Conservation (phyloP, 2,888 invertebrate genomes). For the Heliconius erato region DNA sequence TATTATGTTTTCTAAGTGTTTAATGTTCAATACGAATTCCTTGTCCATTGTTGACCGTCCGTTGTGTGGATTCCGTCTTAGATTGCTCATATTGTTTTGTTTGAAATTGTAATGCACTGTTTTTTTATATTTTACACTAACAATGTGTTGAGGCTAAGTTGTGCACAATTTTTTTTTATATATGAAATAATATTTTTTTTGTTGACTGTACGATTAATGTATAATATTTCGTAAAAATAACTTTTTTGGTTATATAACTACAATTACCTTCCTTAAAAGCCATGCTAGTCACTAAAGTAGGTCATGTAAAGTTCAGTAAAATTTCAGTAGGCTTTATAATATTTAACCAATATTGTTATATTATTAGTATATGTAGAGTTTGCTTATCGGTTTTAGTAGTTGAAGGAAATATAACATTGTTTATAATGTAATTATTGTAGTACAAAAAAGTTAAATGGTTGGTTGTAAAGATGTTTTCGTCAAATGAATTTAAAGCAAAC, state of each 20-base stretch:
- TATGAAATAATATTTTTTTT: not conserved
- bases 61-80: slow-evolving; percentile 72
- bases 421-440: slow-evolving; percentile 12
- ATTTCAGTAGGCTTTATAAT: not conserved
- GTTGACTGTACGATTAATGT: not conserved
- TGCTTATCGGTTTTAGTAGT: not conserved
- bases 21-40: slow-evolving; percentile 63
- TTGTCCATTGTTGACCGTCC: slow-evolving; percentile 72
- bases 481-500: slow-evolving; percentile 35
- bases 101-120: slow-evolving; percentile 35
- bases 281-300: not conserved
- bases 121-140: slow-evolving; percentile 14
- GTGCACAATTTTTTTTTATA: slow-evolving; percentile 24
- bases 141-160: not conserved
- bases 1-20: slow-evolving; percentile 16
- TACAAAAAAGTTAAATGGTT: not conserved
- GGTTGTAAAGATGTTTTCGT: slow-evolving; percentile 17
- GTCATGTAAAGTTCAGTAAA: not conserved
- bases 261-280: not conserved
- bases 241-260: not conserved
- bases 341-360: not conserved
- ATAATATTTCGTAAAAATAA: not conserved
- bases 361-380: not conserved
- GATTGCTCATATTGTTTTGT: slow-evolving; percentile 54
- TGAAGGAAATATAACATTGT: slow-evolving; percentile 34